Base-by-base conservation (phyloP, 2,888 invertebrate genomes). In the Mongoloraphidia duomilia region DNA sequence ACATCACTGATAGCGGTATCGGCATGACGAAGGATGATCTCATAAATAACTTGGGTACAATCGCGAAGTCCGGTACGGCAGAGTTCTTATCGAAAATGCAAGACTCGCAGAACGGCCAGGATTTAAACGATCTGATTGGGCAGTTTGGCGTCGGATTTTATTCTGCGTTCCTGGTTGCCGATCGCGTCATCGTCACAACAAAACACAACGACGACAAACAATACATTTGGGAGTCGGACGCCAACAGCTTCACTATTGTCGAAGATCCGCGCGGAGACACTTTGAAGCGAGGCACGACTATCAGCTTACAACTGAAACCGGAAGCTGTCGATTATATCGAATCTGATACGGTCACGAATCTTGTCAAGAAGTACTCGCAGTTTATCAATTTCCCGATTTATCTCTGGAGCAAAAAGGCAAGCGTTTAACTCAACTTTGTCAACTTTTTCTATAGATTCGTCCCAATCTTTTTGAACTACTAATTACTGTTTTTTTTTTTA, bases 61-160 rank as follows among this genome's bases (percentile, higher is more conserved):
- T 98, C 60, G 97, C 97, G 46, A 96, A 94, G 67, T 95, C 95
- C 4, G 95, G 95, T 55, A 96, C 96, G 1, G 92, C 93, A 2
- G 95, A 96, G 68, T 96, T 96, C 71, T 75, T 96, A 55, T 80
- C 84, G 49, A 93, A 92, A 71, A 84, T 95, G 79, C 87, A 88
- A 64, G 84, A 85, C 54, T 63, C 67, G 0, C 70, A 70, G 34
- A 65, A 73, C 11, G 69, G 76, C 38, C 79, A 82, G 62, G 91
- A 94, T 64, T 79, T 89, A 72, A 92, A 86, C 65, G 97, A 98
- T 70, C 87, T 98, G 82, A 98, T 98, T 70, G 98, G 98, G 5
- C 95, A 96, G 71, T 99, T 99, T 72, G 98, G 98, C 65, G 98
- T 99, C 56, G 98, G 98, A 52, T 99, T 98, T 74, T 98, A 98